These are phyloP conservation scores for Acanthococcus lagerstroemiae DNA, from an alignment of 2,888 invertebrate genomes.

Conservation along the genomic window DNA sequence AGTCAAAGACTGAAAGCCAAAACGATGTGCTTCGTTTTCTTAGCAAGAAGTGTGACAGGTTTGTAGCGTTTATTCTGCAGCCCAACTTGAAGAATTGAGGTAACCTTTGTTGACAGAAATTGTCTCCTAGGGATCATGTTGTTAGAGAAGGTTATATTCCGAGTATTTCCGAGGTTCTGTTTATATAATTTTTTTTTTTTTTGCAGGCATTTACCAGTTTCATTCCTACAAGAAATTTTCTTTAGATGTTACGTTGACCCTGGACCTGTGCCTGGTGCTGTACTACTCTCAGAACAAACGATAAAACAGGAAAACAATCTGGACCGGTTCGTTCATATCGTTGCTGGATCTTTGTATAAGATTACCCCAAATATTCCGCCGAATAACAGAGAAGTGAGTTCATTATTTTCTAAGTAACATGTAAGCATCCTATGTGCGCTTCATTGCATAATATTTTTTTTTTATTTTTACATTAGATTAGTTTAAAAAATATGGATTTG, in stretches of 20 bases:
- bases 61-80: too few species aligned
- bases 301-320: conserved; percentile 35
- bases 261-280: conserved; percentile 5
- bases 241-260: conserved; percentile 44
- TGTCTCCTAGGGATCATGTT: too few species aligned
- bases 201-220: conserved; percentile 45
- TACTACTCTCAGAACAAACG: conserved; percentile 10
- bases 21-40: conserved; percentile 4
- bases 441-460: not conserved
- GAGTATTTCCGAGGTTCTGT: not conserved
- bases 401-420: not conserved
- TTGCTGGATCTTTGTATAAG: conserved; percentile 50
- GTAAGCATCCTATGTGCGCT: not conserved
- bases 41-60: conserved; percentile 11
- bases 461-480: not conserved
- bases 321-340: conserved; percentile 45
- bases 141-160: too few species aligned
- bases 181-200: too few species aligned
- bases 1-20: not conserved
- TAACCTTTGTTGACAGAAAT: too few species aligned
- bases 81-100: too few species aligned
- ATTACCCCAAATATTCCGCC: conserved; percentile 59
- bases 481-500: too few species aligned
- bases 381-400: conserved; percentile 50
- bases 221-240: conserved; percentile 49